Evolutionary conservation across 2,797 vertebrate genomes (phyloP), one percentile per base, ranked within the genome.

Genomic region (Taenioides sp.): DNA sequence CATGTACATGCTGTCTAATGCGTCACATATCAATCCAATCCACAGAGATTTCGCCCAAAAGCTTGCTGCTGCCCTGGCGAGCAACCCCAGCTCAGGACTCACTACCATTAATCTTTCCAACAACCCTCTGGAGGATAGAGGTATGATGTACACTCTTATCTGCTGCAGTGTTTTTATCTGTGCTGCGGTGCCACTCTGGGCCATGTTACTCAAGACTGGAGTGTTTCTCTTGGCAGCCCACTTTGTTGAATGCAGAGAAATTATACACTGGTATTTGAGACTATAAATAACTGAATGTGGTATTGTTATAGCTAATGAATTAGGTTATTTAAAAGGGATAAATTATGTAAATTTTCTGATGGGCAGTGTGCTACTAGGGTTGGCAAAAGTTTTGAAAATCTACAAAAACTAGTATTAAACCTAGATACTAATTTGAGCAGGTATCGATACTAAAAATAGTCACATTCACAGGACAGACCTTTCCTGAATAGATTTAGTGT

Each of bases 11-110:
- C 11, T 14, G 54, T 57, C 3, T 57, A 14, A 23, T 10, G n/a
- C 3, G 4, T 57, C 18, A 0, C 20, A 34, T 63, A 9, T 27
- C 22, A 40, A 72, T 60, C 59, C 22, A 40, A 72, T 60, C 59
- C 22, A 9, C 89, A 98, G 97, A 76, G 97, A 98, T 91, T 98
- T 98, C 95, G 96, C 96, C 78, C 97, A 98, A 91, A 99, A 98
- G 85, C 90, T 99, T 71, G 95, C 97, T 69, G 88, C 87, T 84
- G 96, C 97, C 74, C 93, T 99, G 75, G 92, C 95, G 62, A 95
- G 96, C 70, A 98, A 98, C 88, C 87, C 95, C 80, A 93, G 74
- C 95, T 98, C 97, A 94, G 96, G 95, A 94, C 96, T 99, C 81
- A 92, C 96, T 84, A 96, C 94, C 0, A 95, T 99, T 87, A 97